Evolutionary conservation across 2,888 invertebrate genomes (phyloP).

Genomic region (Hemaris fuciformis): DNA sequence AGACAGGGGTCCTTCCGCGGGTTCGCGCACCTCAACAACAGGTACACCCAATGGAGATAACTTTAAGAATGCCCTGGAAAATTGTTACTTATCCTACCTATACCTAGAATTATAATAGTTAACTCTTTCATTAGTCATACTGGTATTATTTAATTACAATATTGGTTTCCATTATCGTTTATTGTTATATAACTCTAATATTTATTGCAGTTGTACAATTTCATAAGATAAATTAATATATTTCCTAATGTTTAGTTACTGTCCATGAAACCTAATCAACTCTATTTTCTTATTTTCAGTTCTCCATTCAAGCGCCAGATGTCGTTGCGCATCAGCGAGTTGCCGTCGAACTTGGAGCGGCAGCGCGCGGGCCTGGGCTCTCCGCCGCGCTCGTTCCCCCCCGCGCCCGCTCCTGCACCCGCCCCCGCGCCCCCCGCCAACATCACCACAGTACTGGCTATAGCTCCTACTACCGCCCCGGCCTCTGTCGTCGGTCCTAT

Average conservation of each 20-base stretch:
- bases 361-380: slow-evolving; percentile 87
- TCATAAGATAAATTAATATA: too few relatives aligned
- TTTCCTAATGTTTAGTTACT: too few relatives aligned
- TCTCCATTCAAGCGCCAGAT: slow-evolving; percentile 98
- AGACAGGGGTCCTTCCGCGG: slow-evolving; percentile 97
- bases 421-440: slow-evolving; percentile 14
- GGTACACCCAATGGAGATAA: slow-evolving; percentile 39
- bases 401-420: slow-evolving; percentile 64
- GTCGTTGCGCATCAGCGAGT: slow-evolving; percentile 95
- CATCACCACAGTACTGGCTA: slow-evolving; percentile 77
- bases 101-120: too few relatives aligned
- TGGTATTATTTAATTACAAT: not conserved
- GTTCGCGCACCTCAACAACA: slow-evolving; percentile 88
- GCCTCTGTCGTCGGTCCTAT: slow-evolving; percentile 70
- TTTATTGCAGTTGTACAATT: too few relatives aligned
- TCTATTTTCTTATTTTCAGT: too few relatives aligned
- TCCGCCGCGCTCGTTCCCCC: slow-evolving; percentile 85
- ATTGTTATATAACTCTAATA: too few relatives aligned
- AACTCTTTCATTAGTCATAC: not conserved
- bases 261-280: too few relatives aligned
- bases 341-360: slow-evolving; percentile 96
- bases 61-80: not conserved
- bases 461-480: slow-evolving; percentile 87
- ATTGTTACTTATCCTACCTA: too few relatives aligned
- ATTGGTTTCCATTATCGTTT: too few relatives aligned